phyloP scores from a whole-genome alignment of 2,888 invertebrate genomes.

The Thera britannica region DNA sequence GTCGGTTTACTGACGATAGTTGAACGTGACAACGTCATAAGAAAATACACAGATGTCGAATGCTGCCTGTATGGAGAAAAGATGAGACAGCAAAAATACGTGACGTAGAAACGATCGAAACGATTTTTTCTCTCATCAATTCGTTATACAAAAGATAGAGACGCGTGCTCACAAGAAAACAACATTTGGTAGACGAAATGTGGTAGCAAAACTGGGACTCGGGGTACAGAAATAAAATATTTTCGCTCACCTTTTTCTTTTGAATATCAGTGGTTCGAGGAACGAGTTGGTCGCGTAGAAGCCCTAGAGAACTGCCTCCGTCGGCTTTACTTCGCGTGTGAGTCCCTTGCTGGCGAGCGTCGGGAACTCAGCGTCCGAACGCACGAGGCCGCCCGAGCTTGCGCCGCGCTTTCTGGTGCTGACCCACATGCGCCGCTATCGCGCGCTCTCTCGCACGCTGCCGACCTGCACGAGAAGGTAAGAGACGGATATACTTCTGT shows the following conservation, averaged over 20 bases:
- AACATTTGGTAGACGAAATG: too few species aligned
- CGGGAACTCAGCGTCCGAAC: slow-evolving; percentile 92
- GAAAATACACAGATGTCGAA: too few species aligned
- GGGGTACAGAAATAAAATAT: too few species aligned
- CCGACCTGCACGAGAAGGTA: slow-evolving; percentile 64
- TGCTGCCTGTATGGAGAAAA: too few species aligned
- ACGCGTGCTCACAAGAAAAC: too few species aligned
- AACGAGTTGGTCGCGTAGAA: slow-evolving; percentile 96
- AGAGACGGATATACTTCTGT: slow-evolving; percentile 87
- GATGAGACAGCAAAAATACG: too few species aligned
- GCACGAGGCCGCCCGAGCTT: slow-evolving; percentile 94
- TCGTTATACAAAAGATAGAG: too few species aligned
- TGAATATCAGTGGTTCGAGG: slow-evolving; percentile 97
- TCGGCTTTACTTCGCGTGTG: slow-evolving; percentile 94
- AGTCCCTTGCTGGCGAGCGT: slow-evolving; percentile 93
- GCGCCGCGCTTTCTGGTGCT: slow-evolving; percentile 93
- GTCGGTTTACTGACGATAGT: too few species aligned
- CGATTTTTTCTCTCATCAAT: too few species aligned
- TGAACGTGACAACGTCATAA: too few species aligned
- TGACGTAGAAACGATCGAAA: too few species aligned
- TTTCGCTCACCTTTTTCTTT: neutral
- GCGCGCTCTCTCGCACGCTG: slow-evolving; percentile 90
- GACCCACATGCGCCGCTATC: slow-evolving; percentile 97
- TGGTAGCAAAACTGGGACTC: too few species aligned
- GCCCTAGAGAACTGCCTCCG: slow-evolving; percentile 94